phyloP scores from a whole-genome alignment of 2,113 vertebrate genomes.

The Neotragus moschatus region DNA sequence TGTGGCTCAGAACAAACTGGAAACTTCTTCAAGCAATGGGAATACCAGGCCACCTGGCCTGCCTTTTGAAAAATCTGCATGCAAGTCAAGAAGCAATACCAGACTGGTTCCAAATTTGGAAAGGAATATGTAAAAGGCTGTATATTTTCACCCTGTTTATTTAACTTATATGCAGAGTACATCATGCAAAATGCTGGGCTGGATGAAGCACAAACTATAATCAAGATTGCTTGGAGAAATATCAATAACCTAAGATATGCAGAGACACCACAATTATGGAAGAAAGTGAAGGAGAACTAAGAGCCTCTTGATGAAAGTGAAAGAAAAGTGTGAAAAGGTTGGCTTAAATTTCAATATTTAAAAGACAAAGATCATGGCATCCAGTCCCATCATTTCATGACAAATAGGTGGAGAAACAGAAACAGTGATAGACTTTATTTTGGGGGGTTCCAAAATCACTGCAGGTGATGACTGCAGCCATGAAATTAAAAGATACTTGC shows the following conservation, averaged over 20 bases:
- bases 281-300: neutral
- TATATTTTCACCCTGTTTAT: neutral
- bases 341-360: neutral
- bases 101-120: neutral
- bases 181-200: neutral
- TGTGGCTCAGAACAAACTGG: neutral
- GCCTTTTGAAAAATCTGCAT: neutral
- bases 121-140: neutral
- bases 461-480: neutral
- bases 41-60: neutral
- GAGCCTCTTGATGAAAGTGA: neutral
- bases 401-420: neutral
- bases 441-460: neutral
- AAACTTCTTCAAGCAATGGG: neutral
- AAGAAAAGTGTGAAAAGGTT: neutral
- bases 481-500: neutral
- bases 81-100: neutral
- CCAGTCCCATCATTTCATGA: neutral
- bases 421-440: neutral
- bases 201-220: neutral
- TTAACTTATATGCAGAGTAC: neutral
- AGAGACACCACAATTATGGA: neutral
- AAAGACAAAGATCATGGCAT: neutral
- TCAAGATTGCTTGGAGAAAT: neutral
- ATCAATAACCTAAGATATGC: neutral